Conservation (phyloP, 2,797 vertebrate species). For the Gephyroberyx darwinii region DNA sequence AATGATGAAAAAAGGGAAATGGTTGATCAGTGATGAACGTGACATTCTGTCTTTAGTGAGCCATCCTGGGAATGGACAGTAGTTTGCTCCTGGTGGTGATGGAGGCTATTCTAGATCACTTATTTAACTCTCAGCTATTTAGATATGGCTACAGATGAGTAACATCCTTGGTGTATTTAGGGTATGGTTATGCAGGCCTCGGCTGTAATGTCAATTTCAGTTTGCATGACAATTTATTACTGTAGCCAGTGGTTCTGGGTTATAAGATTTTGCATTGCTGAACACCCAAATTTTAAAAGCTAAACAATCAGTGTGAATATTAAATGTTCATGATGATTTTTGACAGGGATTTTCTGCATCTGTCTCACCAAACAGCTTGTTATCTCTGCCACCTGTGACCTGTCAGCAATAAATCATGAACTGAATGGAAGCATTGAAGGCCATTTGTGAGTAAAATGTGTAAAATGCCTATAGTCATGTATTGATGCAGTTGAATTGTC, state of each 20-base stretch:
- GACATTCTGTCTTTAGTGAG: neutral
- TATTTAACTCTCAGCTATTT: neutral
- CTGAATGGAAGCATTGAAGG: slow-evolving; percentile 74
- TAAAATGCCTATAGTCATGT: neutral
- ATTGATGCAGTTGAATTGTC: neutral
- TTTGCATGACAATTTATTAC: neutral
- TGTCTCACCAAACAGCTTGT: slow-evolving; percentile 20
- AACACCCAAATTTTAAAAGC: neutral
- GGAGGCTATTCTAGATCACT: neutral
- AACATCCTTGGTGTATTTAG: slow-evolving; percentile 6
- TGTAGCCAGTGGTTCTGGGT: too few species aligned
- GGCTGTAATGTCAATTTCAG: neutral
- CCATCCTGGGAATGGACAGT: neutral
- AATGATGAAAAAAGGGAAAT: neutral
- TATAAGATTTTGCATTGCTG: neutral
- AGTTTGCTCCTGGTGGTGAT: neutral
- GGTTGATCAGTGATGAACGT: neutral
- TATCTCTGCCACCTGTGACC: slow-evolving; percentile 57
- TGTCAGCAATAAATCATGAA: slow-evolving; percentile 51
- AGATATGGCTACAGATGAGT: neutral
- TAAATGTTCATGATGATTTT: neutral
- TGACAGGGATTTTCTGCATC: slow-evolving; percentile 45
- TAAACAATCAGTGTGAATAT: neutral
- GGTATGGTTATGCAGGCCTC: neutral
- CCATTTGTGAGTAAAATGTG: slow-evolving; percentile 74